Percentiles rank a stretch among this genome's conserved stretches.
Conservation (phyloP, 92 coral and sea anemone species). For the Palythoa caribaeorum region DNA sequence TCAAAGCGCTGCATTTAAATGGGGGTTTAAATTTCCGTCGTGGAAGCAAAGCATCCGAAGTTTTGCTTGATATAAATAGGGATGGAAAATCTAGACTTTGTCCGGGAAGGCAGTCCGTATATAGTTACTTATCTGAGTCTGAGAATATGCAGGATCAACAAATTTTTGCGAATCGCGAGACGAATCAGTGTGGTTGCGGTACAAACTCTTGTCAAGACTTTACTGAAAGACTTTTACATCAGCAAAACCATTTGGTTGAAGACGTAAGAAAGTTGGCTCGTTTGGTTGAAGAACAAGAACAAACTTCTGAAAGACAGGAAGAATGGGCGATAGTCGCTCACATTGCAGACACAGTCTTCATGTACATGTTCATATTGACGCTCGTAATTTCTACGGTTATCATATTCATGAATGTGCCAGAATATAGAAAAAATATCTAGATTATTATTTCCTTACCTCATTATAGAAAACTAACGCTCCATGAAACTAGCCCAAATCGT, state of each 20-base stretch:
- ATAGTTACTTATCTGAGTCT: conserved; percentile 29
- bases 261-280: conserved; percentile 79
- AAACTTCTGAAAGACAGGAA: conserved; percentile 76
- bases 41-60: neutral
- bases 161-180: neutral
- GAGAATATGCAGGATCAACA: neutral
- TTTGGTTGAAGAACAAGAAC: conserved; percentile 84
- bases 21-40: conserved; percentile 20
- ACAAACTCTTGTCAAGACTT: conserved; percentile 13
- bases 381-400: conserved; percentile 71
- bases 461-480: neutral
- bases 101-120: neutral
- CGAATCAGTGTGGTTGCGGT: neutral
- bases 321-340: conserved; percentile 95
- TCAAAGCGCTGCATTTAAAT: conserved; percentile 22
- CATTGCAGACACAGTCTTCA: conserved; percentile 84
- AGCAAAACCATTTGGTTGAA: conserved; percentile 86
- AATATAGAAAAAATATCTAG: conserved; percentile 28
- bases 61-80: conserved; percentile 1
- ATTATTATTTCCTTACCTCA: too few species aligned
- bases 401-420: conserved; percentile 66
- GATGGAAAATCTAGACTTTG: neutral
- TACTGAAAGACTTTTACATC: conserved; percentile 43
- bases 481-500: neutral
- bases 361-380: conserved; percentile 72